phyloP scores from a whole-genome alignment of 2,888 invertebrate genomes.

The Fragum whitleyi region DNA sequence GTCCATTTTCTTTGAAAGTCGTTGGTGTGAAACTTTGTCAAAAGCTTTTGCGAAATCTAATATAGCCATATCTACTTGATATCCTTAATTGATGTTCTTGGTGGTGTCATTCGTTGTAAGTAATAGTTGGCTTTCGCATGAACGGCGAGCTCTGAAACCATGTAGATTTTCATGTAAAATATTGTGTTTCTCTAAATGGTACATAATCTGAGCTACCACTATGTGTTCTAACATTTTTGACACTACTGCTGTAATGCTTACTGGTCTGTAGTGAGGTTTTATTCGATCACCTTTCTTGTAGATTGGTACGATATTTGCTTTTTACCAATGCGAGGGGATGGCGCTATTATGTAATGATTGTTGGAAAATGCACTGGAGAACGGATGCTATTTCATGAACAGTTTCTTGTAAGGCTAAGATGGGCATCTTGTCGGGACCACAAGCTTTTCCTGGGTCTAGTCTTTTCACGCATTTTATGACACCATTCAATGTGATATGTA shows the following conservation, averaged over 20 bases:
- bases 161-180: slow-evolving; percentile 46
- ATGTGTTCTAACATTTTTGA: slow-evolving; percentile 53
- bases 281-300: no score
- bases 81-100: slow-evolving; percentile 27
- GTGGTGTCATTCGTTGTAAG: slow-evolving; percentile 48
- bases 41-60: no score
- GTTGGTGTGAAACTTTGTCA: no score
- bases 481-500: no score
- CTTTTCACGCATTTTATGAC: no score
- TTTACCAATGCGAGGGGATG: slow-evolving; percentile 36
- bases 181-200: slow-evolving; percentile 39
- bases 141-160: slow-evolving; percentile 36
- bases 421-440: not conserved
- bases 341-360: slow-evolving; percentile 28
- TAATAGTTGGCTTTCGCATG: slow-evolving; percentile 55
- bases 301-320: slow-evolving; percentile 37
- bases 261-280: slow-evolving; percentile 40
- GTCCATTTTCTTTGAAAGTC: no score
- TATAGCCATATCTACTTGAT: no score
- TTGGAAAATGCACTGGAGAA: no score
- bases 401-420: slow-evolving; percentile 36
- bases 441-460: no score
- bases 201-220: slow-evolving; percentile 43
- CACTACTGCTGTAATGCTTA: slow-evolving; percentile 34
- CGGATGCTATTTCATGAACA: no score